Conservation (phyloP, 1,140 invertebrate species). For the Sweltsa coloradensis region DNA sequence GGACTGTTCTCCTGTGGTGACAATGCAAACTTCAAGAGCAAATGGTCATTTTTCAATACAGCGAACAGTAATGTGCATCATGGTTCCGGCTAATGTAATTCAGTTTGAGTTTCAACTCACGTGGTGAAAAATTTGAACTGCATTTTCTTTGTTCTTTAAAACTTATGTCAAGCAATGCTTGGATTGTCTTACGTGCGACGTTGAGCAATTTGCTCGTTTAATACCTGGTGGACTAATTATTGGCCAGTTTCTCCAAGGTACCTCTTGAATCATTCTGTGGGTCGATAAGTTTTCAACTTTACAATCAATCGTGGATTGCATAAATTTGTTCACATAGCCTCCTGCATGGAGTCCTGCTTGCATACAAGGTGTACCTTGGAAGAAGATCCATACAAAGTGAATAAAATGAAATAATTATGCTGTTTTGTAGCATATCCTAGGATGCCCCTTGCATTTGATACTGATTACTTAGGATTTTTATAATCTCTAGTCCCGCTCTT, state of each 20-base stretch:
- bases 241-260: constrained; percentile 9
- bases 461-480: constrained; percentile 16
- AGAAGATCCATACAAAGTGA: constrained; percentile 8
- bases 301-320: neutral
- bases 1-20: constrained; percentile 16
- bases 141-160: constrained; percentile 14
- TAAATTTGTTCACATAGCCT: neutral
- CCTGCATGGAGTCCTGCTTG: neutral
- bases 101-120: constrained; percentile 12
- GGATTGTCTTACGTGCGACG: constrained; percentile 5
- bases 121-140: constrained; percentile 14
- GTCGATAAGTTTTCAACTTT: no score
- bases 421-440: constrained; percentile 14
- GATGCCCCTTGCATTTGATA: constrained; percentile 17
- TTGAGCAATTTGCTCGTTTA: constrained; percentile 3
- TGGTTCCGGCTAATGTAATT: constrained; percentile 16
- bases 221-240: neutral
- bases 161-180: constrained; percentile 12
- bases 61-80: constrained; percentile 17
- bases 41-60: constrained; percentile 14
- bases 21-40: constrained; percentile 13
- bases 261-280: constrained; percentile 13
- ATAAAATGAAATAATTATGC: constrained; percentile 4
- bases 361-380: constrained; percentile 14
- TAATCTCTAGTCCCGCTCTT: constrained; percentile 21